Conservation (phyloP, 2,888 invertebrate genomes). For the Drosophila basisetae region DNA sequence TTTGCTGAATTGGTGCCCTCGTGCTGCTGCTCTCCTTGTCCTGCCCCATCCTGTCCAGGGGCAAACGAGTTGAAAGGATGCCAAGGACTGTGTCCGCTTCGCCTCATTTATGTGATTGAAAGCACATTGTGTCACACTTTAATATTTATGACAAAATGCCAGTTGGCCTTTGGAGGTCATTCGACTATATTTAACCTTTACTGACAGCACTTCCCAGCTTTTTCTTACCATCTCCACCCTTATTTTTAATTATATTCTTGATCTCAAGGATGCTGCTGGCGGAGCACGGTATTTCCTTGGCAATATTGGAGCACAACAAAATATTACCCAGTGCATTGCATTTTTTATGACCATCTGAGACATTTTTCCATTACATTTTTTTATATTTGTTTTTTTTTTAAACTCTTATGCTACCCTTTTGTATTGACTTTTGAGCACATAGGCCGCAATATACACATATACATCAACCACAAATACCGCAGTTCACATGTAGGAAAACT, state of each 20-base stretch:
- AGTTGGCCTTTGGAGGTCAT: constrained; percentile 47
- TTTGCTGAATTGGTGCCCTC: constrained; percentile 10
- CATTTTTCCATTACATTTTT: constrained; percentile 68
- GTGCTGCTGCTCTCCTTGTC: neutral
- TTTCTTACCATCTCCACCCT: neutral
- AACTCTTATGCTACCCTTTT: constrained; percentile 36
- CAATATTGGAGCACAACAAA: constrained; percentile 40
- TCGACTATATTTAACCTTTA: constrained; percentile 37
- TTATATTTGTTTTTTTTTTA: constrained; percentile 7
- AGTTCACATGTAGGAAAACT: constrained; percentile 61
- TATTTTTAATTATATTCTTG: constrained; percentile 46
- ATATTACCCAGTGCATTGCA: constrained; percentile 23
- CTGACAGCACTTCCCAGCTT: constrained; percentile 23
- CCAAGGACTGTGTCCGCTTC: constrained; percentile 51
- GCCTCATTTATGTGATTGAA: constrained; percentile 65
- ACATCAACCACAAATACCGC: constrained; percentile 70
- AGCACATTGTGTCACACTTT: constrained; percentile 67
- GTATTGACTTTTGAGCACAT: constrained; percentile 69
- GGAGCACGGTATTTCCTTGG: constrained; percentile 17
- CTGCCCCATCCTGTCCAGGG: constrained; percentile 2
- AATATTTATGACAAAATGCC: constrained; percentile 82
- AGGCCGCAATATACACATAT: constrained; percentile 48
- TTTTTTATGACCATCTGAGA: constrained; percentile 58
- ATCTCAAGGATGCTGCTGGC: constrained; percentile 21
- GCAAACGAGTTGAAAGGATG: constrained; percentile 52